Evolutionary conservation across 2,888 invertebrate species (phyloP).

Genomic region (Bimastos eiseni): DNA sequence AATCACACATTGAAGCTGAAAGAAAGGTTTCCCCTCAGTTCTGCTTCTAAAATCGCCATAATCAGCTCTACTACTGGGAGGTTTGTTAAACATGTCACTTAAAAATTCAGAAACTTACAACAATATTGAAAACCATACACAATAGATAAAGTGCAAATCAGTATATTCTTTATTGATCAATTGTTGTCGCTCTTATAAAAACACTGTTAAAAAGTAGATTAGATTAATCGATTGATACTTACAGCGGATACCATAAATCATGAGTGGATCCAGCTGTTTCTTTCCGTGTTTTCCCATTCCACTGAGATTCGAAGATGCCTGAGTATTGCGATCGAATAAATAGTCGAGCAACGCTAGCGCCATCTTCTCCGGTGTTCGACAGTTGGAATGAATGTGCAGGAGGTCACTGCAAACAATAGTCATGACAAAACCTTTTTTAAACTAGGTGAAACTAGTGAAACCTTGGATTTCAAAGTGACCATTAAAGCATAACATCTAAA

Average conservation of each 20-base stretch:
- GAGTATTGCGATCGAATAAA: constrained; percentile 65
- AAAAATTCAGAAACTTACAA: too few relatives aligned
- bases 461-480: neutral
- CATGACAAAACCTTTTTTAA: neutral
- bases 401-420: constrained; percentile 54
- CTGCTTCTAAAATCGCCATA: too few relatives aligned
- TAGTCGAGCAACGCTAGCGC: constrained; percentile 66
- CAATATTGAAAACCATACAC: too few relatives aligned
- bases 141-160: too few relatives aligned
- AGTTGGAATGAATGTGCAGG: constrained; percentile 65
- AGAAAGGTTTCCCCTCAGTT: too few relatives aligned
- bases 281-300: constrained; percentile 66
- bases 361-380: constrained; percentile 67
- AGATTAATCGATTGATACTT: constrained; percentile 45
- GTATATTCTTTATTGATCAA: too few relatives aligned
- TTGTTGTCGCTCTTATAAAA: too few relatives aligned
- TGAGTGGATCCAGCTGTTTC: constrained; percentile 65
- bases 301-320: constrained; percentile 65
- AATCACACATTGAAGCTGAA: too few relatives aligned
- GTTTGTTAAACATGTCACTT: too few relatives aligned
- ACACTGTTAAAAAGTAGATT: too few relatives aligned
- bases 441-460: neutral
- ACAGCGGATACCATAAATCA: constrained; percentile 64
- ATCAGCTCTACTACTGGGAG: too few relatives aligned
- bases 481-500: neutral